Evolutionary conservation across 2,888 invertebrate genomes (phyloP), one percentile per base, ranked within the genome.

Genomic region (Dilophus febrilis): DNA sequence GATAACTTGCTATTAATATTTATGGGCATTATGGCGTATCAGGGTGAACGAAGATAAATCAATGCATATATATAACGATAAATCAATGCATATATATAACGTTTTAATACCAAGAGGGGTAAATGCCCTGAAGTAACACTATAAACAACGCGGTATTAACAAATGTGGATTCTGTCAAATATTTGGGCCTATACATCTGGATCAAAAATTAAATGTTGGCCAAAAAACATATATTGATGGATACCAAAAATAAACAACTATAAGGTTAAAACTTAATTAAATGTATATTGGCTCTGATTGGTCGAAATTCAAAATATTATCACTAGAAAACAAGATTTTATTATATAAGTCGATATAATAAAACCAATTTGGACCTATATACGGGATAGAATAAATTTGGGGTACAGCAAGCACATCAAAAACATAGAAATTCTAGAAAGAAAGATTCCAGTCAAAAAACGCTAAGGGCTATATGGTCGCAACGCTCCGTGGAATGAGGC

Each of bases 61-160:
- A n/a, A n/a, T n/a, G n/a, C n/a, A n/a, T n/a, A n/a, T n/a, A n/a
- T n/a, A n/a, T n/a, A n/a, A n/a, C n/a, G n/a, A n/a, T n/a, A n/a
- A n/a, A n/a, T n/a, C 45, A 18, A 40, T 38, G n/a, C 45, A 46
- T 19, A 43, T n/a, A n/a, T n/a, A n/a, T 50, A 19, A 49, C 50
- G 12, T n/a, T 48, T 49, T 33, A 47, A 48, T 19, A 31, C 42
- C 12, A 30, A 47, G 26, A 45, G 36, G 42, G 40, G 40, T 14
- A 33, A 11, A 4, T 33, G 32, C 17, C 32, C 33, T 44, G 42
- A 12, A 46, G 45, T 41, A 45, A 16, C 32, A 33, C 32, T 33
- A n/a, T n/a, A 13, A 33, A 33, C 14, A 13, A 13, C 14, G 14
- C 22, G 8, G 22, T 22, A 22, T 22, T 22, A 22, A 4, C 22